These are phyloP conservation scores for Drosophila suzukii DNA, from an alignment of 1,140 invertebrate species.

Conservation along the genomic window DNA sequence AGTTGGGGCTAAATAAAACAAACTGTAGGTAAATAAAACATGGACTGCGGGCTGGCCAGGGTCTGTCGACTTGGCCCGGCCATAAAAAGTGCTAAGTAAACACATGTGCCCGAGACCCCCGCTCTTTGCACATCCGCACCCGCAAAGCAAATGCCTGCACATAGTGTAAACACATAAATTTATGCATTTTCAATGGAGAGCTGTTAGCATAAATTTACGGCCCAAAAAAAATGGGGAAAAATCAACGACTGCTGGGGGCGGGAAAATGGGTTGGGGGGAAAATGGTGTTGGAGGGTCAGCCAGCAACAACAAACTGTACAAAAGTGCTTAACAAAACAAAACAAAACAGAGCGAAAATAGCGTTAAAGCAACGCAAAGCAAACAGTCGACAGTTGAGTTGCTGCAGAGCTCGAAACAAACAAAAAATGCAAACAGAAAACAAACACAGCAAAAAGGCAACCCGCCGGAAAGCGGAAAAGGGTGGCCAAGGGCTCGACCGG, in stretches of 20 bases:
- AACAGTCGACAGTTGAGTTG: conserved; percentile 72
- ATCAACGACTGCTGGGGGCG: conserved; percentile 30
- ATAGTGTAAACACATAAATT: conserved; percentile 83
- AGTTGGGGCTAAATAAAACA: conserved; percentile 50
- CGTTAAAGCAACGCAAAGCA: conserved; percentile 80
- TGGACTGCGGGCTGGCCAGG: conserved; percentile 35
- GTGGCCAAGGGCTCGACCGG: conserved; percentile 28
- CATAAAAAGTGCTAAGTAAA: conserved; percentile 83
- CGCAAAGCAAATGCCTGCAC: conserved; percentile 73
- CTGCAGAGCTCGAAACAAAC: conserved; percentile 53
- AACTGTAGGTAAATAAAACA: conserved; percentile 74
- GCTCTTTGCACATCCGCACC: conserved; percentile 26
- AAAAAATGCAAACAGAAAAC: conserved; percentile 71
- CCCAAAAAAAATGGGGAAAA: conserved; percentile 56
- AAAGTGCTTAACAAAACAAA: conserved; percentile 62
- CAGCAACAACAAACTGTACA: conserved; percentile 53
- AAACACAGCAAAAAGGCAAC: conserved; percentile 78
- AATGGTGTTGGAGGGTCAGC: conserved; percentile 30
- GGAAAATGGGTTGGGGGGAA: neutral
- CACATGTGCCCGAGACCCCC: conserved; percentile 65
- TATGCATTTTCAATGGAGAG: conserved; percentile 83
- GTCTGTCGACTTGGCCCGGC: conserved; percentile 23
- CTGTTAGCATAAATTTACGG: conserved; percentile 82
- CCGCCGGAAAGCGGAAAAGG: conserved; percentile 43
- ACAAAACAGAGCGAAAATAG: conserved; percentile 65